phyloP scores from a whole-genome alignment of 2,113 vertebrate species.

The Egretta garzetta region DNA sequence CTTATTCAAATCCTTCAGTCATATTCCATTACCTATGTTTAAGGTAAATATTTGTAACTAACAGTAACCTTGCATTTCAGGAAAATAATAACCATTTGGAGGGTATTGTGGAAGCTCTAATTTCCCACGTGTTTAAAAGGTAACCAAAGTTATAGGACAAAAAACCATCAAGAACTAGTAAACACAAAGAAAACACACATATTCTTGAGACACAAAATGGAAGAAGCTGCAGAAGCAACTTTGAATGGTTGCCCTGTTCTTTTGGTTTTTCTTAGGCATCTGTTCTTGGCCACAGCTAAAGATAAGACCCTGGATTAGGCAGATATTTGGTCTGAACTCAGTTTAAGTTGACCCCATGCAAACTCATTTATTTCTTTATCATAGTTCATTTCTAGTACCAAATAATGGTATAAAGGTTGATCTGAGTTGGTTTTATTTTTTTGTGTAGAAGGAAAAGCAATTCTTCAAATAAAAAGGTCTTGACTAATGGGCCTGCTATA shows the following conservation, averaged over 20 bases:
- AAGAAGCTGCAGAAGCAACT: background rate
- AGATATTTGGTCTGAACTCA: background rate
- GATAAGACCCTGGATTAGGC: background rate
- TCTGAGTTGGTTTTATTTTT: background rate
- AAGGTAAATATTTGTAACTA: background rate
- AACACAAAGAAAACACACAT: background rate
- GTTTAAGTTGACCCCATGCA: background rate
- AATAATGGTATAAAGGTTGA: background rate
- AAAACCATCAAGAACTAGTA: background rate
- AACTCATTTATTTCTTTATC: background rate
- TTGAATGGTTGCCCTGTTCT: background rate
- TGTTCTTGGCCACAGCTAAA: background rate
- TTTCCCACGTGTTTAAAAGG: background rate
- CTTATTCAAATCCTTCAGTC: background rate
- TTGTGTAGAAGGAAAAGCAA: background rate
- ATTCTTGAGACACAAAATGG: background rate
- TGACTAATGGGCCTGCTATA: background rate
- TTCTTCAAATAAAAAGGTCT: background rate
- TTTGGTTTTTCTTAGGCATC: background rate
- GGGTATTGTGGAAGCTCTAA: background rate
- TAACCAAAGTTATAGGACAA: background rate
- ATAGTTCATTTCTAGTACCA: background rate
- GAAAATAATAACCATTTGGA: background rate
- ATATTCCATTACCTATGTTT: background rate
- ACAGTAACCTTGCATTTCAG: background rate